Percentiles rank a stretch among this genome's conserved stretches.
Conservation (phyloP, 2,888 invertebrate species). For the Quadroppia sp. region DNA sequence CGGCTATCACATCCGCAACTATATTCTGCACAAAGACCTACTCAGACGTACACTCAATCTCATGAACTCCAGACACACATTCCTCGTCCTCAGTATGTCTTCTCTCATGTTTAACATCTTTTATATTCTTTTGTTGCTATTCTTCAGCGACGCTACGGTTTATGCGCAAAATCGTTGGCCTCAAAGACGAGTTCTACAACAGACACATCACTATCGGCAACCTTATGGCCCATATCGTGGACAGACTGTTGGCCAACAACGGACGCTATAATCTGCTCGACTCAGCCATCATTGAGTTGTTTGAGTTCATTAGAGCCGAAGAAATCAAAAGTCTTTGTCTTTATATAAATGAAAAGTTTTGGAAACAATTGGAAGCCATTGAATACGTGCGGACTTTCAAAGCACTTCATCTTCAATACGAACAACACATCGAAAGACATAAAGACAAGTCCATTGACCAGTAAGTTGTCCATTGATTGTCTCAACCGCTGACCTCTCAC, state of each 20-base stretch:
- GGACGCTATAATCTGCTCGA: slow-evolving; percentile 97
- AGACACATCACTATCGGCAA: slow-evolving; percentile 90
- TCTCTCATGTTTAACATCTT: no score
- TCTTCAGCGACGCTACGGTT: slow-evolving; percentile 78
- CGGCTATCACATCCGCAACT: slow-evolving; percentile 96
- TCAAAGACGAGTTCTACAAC: slow-evolving; percentile 98
- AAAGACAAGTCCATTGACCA: slow-evolving; percentile 72
- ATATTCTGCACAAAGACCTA: slow-evolving; percentile 93
- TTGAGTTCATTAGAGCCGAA: slow-evolving; percentile 90
- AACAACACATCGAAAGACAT: slow-evolving; percentile 83
- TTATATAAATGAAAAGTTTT: slow-evolving; percentile 94
- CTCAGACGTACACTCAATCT: slow-evolving; percentile 89
- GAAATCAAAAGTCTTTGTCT: slow-evolving; percentile 59
- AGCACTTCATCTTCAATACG: slow-evolving; percentile 78
- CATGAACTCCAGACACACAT: slow-evolving; percentile 94
- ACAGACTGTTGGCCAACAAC: slow-evolving; percentile 93
- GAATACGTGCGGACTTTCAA: slow-evolving; percentile 98
- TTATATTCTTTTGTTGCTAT: neutral
- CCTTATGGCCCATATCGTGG: slow-evolving; percentile 90
- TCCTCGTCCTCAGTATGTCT: slow-evolving; percentile 86
- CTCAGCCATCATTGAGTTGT: slow-evolving; percentile 97
- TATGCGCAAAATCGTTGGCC: slow-evolving; percentile 91
- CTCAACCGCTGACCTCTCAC: neutral
- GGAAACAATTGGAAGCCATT: slow-evolving; percentile 86
- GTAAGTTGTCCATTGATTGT: slow-evolving; percentile 54